phyloP scores from a whole-genome alignment of 92 coral and sea anemone genomes.

The Galaxea fascicularis region DNA sequence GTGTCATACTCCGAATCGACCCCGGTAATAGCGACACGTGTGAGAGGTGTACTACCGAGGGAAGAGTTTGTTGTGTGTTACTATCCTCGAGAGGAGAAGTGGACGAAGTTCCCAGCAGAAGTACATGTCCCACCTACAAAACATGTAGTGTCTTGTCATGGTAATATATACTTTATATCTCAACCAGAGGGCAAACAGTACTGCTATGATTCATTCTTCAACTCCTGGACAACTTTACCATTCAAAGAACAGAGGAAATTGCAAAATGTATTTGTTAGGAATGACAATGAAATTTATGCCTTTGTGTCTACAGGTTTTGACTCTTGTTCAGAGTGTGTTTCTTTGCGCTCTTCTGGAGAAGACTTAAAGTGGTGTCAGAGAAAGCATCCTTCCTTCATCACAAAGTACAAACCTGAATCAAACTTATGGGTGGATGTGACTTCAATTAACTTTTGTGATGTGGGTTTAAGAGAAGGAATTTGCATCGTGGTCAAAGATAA shows the following conservation, averaged over 20 bases:
- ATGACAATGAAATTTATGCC: slow-evolving; percentile 2
- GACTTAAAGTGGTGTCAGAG: background rate
- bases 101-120: background rate
- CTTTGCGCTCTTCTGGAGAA: background rate
- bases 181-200: background rate
- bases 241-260: background rate
- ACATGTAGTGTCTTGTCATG: background rate
- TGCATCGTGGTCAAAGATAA: slow-evolving; percentile 6
- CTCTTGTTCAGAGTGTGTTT: background rate
- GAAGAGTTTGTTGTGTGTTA: background rate
- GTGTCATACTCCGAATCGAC: background rate
- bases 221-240: background rate
- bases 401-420: slow-evolving; percentile 14
- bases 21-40: background rate
- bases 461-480: background rate
- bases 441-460: background rate
- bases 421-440: slow-evolving; percentile 2
- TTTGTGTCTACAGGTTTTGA: background rate
- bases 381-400: background rate
- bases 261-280: background rate
- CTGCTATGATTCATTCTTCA: background rate
- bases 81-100: background rate
- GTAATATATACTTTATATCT: background rate
- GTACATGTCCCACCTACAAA: background rate
- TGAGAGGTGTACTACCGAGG: background rate